Evolutionary conservation across 2,113 vertebrate species (phyloP).

Genomic region (Crotalus tigris): DNA sequence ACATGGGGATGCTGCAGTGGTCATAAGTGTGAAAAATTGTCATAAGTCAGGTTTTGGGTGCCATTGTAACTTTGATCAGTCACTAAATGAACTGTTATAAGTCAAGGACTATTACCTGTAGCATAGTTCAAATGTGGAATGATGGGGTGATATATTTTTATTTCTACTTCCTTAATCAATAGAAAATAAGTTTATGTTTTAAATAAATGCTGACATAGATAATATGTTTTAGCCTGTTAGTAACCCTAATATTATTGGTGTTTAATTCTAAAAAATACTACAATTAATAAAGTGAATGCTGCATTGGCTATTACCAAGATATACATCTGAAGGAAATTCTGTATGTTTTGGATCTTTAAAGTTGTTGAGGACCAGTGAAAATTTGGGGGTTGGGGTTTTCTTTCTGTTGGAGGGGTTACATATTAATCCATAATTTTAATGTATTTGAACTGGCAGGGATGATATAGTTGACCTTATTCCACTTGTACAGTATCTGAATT

Average conservation of each 20-base stretch:
- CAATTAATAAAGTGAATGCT: neutral
- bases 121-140: neutral
- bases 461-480: neutral
- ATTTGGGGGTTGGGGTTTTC: neutral
- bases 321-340: conserved; percentile 2
- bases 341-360: conserved; percentile 25
- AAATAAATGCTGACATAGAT: neutral
- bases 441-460: conserved; percentile 33
- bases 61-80: neutral
- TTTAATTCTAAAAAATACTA: accelerated
- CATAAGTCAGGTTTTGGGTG: neutral
- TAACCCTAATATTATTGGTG: neutral
- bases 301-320: neutral
- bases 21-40: neutral
- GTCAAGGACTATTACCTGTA: neutral
- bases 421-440: conserved; percentile 38
- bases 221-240: neutral
- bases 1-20: neutral
- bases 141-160: too few relatives aligned
- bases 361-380: conserved; percentile 8
- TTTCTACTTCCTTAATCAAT: too few relatives aligned
- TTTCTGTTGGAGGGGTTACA: conserved; percentile 31
- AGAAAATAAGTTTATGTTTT: neutral
- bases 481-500: conserved; percentile 31
- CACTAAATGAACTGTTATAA: neutral